These are phyloP conservation scores for Ophion ellenae DNA, from an alignment of 2,888 invertebrate genomes.

Conservation along the genomic window DNA sequence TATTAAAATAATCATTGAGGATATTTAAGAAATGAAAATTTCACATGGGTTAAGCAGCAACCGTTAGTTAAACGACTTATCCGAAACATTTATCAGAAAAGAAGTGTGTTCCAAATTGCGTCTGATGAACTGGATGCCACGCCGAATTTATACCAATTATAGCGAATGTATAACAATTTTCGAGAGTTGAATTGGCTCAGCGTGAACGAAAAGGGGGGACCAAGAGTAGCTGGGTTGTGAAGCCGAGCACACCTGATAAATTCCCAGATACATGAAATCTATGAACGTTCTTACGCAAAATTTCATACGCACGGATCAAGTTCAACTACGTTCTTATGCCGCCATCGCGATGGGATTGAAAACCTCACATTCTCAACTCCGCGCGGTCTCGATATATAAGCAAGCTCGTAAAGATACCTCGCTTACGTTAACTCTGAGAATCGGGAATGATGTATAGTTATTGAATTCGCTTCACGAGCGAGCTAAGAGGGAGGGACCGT, in stretches of 20 bases:
- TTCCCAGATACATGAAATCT: constrained; percentile 27
- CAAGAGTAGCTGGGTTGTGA: background rate
- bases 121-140: too few species aligned
- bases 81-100: too few species aligned
- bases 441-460: constrained; percentile 78
- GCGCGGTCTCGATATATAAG: constrained; percentile 40
- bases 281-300: constrained; percentile 30
- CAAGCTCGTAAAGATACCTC: constrained; percentile 70
- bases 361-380: constrained; percentile 35
- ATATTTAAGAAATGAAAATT: too few species aligned
- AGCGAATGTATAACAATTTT: too few species aligned
- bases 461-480: constrained; percentile 74
- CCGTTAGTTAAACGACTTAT: too few species aligned
- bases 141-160: too few species aligned
- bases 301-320: constrained; percentile 31
- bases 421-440: constrained; percentile 73
- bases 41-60: too few species aligned
- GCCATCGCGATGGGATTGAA: constrained; percentile 43
- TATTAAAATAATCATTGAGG: too few species aligned
- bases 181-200: background rate
- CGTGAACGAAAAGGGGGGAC: background rate
- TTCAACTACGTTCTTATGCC: constrained; percentile 6
- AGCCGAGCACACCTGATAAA: background rate
- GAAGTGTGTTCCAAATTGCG: too few species aligned
- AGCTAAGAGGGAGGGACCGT: constrained; percentile 63